phyloP scores from a whole-genome alignment of 1,140 invertebrate genomes.

The Limonius californicus region DNA sequence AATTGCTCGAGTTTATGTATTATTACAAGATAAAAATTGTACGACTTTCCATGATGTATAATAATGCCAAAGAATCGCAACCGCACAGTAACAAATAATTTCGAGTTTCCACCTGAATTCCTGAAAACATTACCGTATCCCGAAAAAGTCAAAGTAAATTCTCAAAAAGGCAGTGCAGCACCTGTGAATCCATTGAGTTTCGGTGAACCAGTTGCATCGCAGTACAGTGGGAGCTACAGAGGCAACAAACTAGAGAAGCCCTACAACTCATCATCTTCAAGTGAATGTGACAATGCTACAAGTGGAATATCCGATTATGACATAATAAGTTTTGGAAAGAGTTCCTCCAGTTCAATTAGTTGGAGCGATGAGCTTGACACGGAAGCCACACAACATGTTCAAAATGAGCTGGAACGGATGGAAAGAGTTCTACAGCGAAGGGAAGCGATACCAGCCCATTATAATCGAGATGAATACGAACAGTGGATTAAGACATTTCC shows the following conservation, averaged over 20 bases:
- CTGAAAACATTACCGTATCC: neutral
- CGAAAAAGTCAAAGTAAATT: neutral
- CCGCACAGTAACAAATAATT: neutral
- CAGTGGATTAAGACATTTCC: slow-evolving; percentile 38
- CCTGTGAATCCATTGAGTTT: neutral
- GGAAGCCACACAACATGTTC: slow-evolving; percentile 31
- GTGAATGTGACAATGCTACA: neutral
- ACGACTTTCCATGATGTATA: neutral
- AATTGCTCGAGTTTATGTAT: neutral
- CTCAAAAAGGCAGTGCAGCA: neutral
- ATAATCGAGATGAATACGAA: slow-evolving; percentile 34
- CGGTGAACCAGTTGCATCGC: too few species aligned
- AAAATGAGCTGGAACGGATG: slow-evolving; percentile 33
- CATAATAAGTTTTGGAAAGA: slow-evolving; percentile 21
- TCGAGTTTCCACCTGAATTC: neutral
- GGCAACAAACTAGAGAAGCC: neutral
- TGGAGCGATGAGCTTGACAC: slow-evolving; percentile 37
- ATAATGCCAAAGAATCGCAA: slow-evolving; percentile 15
- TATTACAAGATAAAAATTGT: neutral
- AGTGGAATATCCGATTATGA: neutral
- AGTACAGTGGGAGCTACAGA: neutral
- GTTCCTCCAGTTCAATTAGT: slow-evolving; percentile 38
- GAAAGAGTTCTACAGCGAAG: slow-evolving; percentile 31
- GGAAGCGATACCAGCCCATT: slow-evolving; percentile 28
- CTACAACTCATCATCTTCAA: neutral